Base-by-base conservation (phyloP, 2,888 invertebrate genomes). In the Drosophila parthenogenetica region DNA sequence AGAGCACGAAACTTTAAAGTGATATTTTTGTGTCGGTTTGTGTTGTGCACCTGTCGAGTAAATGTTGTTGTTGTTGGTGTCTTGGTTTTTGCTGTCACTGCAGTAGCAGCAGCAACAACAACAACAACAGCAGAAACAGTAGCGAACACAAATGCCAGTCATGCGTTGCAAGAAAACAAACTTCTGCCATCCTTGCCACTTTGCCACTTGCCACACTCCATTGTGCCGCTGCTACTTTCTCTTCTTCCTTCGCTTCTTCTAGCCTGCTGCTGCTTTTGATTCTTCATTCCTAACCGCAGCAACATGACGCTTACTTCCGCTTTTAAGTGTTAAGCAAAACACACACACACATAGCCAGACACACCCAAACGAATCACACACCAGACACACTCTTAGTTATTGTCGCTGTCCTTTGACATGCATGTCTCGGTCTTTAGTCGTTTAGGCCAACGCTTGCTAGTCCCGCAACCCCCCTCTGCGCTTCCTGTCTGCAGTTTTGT, bases 11-110 rank as follows among this genome's bases (percentile, higher is more conserved):
- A 83, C 89, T 83, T 83, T 89, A 83, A 83, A 87, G 88, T 89
- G 83, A 83, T 83, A 89, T 83, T 83, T 85, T 89, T 89, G 89
- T 89, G 82, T 78, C 67, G 76, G 88, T 81, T 87, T 53, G 78
- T 64, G 68, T 45, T 74, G 86, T 66, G 72, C 82, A 83, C 89
- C 89, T 82, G 89, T 70, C 87, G 58, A 65, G 67, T 37, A 53
- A 45, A 13, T 63, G 49, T 59, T 68, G 65, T 49, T 69, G 76
- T 17, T 65, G 42, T 48, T 69, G 69, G 64, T 79, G 69, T 69
- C 74, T 64, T 81, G 73, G 74, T 81, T 82, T 74, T 87, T 86
- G 80, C 77, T 77, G 86, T 85, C 79, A 74, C 59, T 87, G 85
- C 79, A 83, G 54, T 39, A 39, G 53, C 40, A 60, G 11, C 60